Base-by-base conservation (phyloP, 2,113 vertebrate genomes). In the Taurulus bubalis region DNA sequence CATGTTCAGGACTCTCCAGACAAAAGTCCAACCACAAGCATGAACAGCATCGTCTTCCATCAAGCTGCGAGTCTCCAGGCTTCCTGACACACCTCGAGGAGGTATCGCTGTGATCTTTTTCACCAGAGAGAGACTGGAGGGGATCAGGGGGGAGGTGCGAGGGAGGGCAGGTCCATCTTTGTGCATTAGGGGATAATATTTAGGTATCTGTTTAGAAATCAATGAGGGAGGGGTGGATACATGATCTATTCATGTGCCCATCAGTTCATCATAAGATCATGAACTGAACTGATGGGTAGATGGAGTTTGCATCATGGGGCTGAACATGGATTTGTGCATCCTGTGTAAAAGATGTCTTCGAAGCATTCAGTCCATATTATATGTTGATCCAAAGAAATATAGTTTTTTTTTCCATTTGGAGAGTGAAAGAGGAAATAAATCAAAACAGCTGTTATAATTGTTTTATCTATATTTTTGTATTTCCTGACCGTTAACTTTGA, bases 381-480 rank as follows among this genome's bases (percentile, higher is more conserved):
- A 89, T 89, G 90, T 92, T 87, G 82, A 92, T 93, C 92, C 92
- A 94, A 94, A 92, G 89, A 92, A 82, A 86, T 82, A 81, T 84
- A 89, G 80, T 85, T 90, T 91, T 85, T 86, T 88, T 88, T 85
- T 69, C 51, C 81, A 85, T 91, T 91, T 90, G 80, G 89, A 89
- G 84, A 85, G 77, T 70, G 72, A 85, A 74, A 67, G 79, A 85
- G 89, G 84, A 81, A 91, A 83, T 85, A n/a, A 91, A 85, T 84
- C 70, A 40, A 90, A 91, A 91, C 72, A 85, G 42, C 82, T 73
- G 74, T 89, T 89, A 89, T 81, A 94, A 88, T 90, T 88, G 73
- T 91, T 91, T 90, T 90, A 92, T 94, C 91, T 93, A 87, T 95
- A 93, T 95, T 95, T 95, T 94, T 94, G 89, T 93, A 93, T 95